These are phyloP conservation scores for Characodon lateralis DNA, from an alignment of 2,797 vertebrate genomes.

Conservation along the genomic window DNA sequence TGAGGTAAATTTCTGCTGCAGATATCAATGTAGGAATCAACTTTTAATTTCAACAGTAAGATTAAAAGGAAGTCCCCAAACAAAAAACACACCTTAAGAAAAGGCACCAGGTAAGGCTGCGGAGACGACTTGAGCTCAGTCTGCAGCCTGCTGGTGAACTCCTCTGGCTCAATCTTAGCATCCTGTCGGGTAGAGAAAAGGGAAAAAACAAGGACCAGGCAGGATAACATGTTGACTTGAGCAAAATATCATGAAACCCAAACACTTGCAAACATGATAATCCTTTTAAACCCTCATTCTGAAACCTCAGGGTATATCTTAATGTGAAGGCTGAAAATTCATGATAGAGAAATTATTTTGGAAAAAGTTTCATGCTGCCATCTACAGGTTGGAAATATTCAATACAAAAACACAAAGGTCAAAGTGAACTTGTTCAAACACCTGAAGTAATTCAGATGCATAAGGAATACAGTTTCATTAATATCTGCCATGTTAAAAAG, in stretches of 20 bases:
- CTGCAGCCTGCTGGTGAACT: conserved; percentile 89
- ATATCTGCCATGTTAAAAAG: background rate
- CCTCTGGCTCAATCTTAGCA: conserved; percentile 89
- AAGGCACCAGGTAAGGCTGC: conserved; percentile 90
- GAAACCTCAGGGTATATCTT: conserved; percentile 27
- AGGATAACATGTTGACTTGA: conserved; percentile 12
- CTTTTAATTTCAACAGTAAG: background rate
- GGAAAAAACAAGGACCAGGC: background rate
- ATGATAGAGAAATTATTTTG: conserved; percentile 9
- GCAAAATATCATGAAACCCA: conserved; percentile 26
- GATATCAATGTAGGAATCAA: background rate
- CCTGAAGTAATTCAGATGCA: conserved; percentile 1
- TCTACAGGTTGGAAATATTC: conserved; percentile 63
- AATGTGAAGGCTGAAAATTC: conserved; percentile 26
- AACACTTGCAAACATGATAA: conserved; percentile 26
- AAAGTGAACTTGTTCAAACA: background rate
- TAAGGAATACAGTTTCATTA: background rate
- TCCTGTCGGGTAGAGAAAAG: conserved; percentile 73
- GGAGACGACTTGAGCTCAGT: conserved; percentile 90
- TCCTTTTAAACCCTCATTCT: conserved; percentile 3
- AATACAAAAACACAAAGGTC: conserved; percentile 41
- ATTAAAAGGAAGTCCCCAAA: background rate
- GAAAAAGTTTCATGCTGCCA: conserved; percentile 72
- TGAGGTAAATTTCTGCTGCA: background rate
- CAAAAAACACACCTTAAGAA: conserved; percentile 84